Percentiles rank a stretch among this genome's conserved stretches.
phyloP scores from a whole-genome alignment of 2,797 vertebrate species.

The Falco naumanni region DNA sequence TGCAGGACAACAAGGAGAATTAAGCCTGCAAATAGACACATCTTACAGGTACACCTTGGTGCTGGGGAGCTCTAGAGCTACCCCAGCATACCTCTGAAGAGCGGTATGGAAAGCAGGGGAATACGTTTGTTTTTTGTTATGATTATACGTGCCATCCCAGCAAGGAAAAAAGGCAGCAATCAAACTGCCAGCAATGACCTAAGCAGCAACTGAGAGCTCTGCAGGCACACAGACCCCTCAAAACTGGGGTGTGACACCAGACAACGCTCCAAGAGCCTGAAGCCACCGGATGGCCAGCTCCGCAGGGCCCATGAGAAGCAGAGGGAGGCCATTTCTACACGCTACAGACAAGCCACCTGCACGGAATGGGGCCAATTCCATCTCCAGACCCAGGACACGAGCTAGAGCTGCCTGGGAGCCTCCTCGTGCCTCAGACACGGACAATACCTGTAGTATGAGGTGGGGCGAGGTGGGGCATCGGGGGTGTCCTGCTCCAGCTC shows the following conservation, averaged over 20 bases:
- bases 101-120: not conserved
- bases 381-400: not conserved
- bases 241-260: not conserved
- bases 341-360: rapidly evolving
- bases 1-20: not conserved
- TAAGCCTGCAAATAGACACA: not conserved
- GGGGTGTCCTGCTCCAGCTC: constrained; percentile 95
- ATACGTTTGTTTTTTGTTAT: not conserved
- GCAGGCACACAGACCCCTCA: rapidly evolving
- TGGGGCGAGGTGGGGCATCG: constrained; percentile 89
- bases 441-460: constrained; percentile 95
- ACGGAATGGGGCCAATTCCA: rapidly evolving
- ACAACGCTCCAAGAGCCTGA: not conserved
- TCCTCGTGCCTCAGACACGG: rapidly evolving
- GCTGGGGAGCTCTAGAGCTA: not conserved
- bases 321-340: not conserved
- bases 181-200: not conserved
- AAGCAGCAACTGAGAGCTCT: not conserved
- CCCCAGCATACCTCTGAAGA: not conserved
- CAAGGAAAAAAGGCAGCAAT: rapidly evolving
- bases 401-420: not conserved
- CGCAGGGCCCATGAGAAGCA: rapidly evolving
- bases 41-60: not conserved
- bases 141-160: rapidly evolving
- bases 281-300: rapidly evolving